phyloP scores from a whole-genome alignment of 2,888 invertebrate species.

The Agrotis segetum region DNA sequence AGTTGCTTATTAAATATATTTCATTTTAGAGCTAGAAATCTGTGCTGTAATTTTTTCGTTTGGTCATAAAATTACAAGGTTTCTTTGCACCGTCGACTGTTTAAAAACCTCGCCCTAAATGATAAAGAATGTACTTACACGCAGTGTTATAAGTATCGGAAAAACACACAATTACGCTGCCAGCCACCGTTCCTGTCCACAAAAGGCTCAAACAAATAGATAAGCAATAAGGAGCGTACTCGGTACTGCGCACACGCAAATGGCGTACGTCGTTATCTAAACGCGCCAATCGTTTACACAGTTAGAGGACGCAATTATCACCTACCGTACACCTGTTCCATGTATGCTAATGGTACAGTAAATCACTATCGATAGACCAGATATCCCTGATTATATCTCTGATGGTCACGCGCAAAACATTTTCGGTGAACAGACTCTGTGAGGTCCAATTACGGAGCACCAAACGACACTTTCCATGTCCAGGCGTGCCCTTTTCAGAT shows the following conservation, averaged over 20 bases:
- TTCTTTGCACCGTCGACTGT: slow-evolving; percentile 8
- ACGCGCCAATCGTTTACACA: slow-evolving; percentile 77
- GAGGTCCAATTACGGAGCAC: slow-evolving; percentile 69
- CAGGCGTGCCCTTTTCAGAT: slow-evolving; percentile 55
- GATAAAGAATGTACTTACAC: slow-evolving; percentile 37
- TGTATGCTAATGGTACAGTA: slow-evolving; percentile 73
- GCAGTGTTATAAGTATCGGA: slow-evolving; percentile 50
- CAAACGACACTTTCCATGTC: slow-evolving; percentile 62
- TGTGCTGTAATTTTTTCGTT: background rate
- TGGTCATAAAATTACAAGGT: slow-evolving; percentile 19
- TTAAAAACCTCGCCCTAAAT: slow-evolving; percentile 46
- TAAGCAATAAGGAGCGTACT: slow-evolving; percentile 67
- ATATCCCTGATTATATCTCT: slow-evolving; percentile 56
- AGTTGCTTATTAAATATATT: background rate
- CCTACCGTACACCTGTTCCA: slow-evolving; percentile 77
- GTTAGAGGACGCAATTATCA: slow-evolving; percentile 80
- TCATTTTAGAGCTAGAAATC: background rate
- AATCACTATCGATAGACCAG: slow-evolving; percentile 65
- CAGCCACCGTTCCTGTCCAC: slow-evolving; percentile 55
- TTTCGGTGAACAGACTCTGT: slow-evolving; percentile 58
- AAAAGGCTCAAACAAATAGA: slow-evolving; percentile 65
- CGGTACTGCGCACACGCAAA: slow-evolving; percentile 72
- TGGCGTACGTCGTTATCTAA: slow-evolving; percentile 80
- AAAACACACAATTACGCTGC: slow-evolving; percentile 58
- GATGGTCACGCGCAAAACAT: slow-evolving; percentile 69